phyloP scores from a whole-genome alignment of 1,140 invertebrate genomes.

The Heterodera carotae region DNA sequence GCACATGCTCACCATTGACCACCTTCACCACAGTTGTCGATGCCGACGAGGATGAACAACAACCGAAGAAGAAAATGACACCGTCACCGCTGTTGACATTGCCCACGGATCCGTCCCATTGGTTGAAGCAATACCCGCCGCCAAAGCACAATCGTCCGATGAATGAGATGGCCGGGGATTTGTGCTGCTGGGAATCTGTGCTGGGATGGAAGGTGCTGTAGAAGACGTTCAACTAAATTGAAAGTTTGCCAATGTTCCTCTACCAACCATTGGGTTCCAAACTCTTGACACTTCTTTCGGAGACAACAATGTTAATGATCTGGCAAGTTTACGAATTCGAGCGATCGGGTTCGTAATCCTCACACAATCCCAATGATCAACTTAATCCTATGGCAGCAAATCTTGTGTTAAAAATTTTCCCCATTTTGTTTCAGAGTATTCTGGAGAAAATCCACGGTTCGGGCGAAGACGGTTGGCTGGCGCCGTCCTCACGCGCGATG shows the following conservation, averaged over 20 bases:
- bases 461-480: slow-evolving; percentile 10
- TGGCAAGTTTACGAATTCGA: too few species aligned
- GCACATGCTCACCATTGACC: too few species aligned
- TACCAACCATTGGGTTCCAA: too few species aligned
- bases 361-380: too few species aligned
- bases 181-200: slow-evolving; percentile 9
- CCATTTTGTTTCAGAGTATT: not conserved
- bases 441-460: slow-evolving; percentile 7
- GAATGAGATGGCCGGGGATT: slow-evolving; percentile 7
- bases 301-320: too few species aligned
- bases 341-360: too few species aligned
- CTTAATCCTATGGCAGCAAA: too few species aligned
- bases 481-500: slow-evolving; percentile 5
- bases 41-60: too few species aligned
- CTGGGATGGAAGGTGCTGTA: not conserved
- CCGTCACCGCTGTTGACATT: not conserved
- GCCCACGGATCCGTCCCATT: slow-evolving; percentile 6
- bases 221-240: too few species aligned
- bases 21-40: too few species aligned
- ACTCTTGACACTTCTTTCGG: too few species aligned
- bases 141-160: slow-evolving; percentile 9
- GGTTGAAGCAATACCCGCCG: slow-evolving; percentile 6
- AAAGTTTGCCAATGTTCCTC: too few species aligned
- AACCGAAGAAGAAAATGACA: not conserved
- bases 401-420: not conserved